These are phyloP conservation scores for Marasmarcha lunaedactyla DNA, from an alignment of 2,888 invertebrate genomes.

Conservation along the genomic window DNA sequence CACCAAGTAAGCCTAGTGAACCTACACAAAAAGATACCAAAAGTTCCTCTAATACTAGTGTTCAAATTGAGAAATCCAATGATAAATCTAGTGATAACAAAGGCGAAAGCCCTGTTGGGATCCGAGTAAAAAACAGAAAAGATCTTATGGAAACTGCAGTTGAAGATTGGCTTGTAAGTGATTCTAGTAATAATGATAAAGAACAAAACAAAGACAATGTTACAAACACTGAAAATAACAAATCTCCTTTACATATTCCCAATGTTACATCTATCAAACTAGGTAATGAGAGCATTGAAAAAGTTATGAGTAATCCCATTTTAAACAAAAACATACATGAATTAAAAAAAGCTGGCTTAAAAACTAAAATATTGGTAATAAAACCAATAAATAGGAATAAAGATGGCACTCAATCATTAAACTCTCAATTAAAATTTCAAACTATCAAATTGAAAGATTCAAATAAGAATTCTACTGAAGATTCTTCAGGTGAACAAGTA, in stretches of 20 bases:
- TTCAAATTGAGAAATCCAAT: no score
- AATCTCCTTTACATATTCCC: slow-evolving; percentile 20
- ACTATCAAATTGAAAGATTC: slow-evolving; percentile 79
- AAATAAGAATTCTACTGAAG: slow-evolving; percentile 32
- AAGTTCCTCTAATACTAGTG: no score
- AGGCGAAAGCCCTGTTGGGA: no score
- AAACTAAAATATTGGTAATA: slow-evolving; percentile 58
- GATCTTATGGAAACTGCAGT: slow-evolving; percentile 14
- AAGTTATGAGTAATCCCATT: slow-evolving; percentile 51
- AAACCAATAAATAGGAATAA: slow-evolving; percentile 53
- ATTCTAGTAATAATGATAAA: no score
- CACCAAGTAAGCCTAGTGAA: slow-evolving; percentile 12
- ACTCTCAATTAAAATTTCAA: slow-evolving; percentile 45
- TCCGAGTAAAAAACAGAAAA: slow-evolving; percentile 56
- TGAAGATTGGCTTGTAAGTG: no score
- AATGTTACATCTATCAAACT: slow-evolving; percentile 45
- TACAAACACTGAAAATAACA: slow-evolving; percentile 7
- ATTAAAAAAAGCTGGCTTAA: slow-evolving; percentile 54
- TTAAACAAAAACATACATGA: slow-evolving; percentile 54
- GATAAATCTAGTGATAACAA: no score
- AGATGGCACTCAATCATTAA: slow-evolving; percentile 32
- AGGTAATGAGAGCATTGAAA: slow-evolving; percentile 45
- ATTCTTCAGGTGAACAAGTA: slow-evolving; percentile 41
- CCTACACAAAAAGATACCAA: slow-evolving; percentile 27
- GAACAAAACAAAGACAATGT: slow-evolving; percentile 11